Evolutionary conservation across 2,888 invertebrate species (phyloP), one percentile per base, ranked within the genome.

Genomic region (Diarsia brunnea): DNA sequence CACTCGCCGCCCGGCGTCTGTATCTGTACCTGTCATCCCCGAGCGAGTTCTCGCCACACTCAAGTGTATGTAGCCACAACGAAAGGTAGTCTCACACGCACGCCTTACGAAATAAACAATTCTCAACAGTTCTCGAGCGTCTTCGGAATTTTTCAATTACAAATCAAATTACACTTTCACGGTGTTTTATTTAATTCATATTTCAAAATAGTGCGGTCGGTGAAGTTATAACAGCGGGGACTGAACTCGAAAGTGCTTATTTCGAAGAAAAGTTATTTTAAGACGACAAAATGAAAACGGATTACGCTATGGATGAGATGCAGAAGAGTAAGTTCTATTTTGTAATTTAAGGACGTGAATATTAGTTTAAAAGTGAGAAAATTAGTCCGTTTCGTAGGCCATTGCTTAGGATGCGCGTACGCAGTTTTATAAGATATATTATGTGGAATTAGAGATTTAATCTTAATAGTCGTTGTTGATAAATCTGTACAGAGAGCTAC

Each of bases 271-370:
- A 95, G 95, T 95, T 88, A 89, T 84, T 87, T 88, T 84, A 89
- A 88, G 84, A 75, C 91, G 88, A 45, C 88, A 93, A 92, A 90
- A 96, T 96, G 96, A 96, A 96, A 94, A 95, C 96, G 95, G 96
- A 96, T 95, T 96, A 96, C 94, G 95, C 96, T 83, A 94, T 96
- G 95, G 96, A 96, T 93, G 96, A 95, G 87, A 94, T 95, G 95
- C 96, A 96, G 91, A 96, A 96, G 93, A 95, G 96, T 96, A 94
- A 96, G 96, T 96, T 84, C 0, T 47, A 65, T 78, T 53, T 73
- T 45, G 14, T 73, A 43, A n/a, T 83, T 63, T 47, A 1, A 64
- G n/a, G 64, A 68, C n/a, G 10, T 55, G 12, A 55, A 49, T 63
- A n/a, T 47, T 64, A 21, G 24, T 66, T 14, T 38, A 38, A 38